Base-by-base conservation (phyloP, 2,113 vertebrate species). In the Noturus placidus region DNA sequence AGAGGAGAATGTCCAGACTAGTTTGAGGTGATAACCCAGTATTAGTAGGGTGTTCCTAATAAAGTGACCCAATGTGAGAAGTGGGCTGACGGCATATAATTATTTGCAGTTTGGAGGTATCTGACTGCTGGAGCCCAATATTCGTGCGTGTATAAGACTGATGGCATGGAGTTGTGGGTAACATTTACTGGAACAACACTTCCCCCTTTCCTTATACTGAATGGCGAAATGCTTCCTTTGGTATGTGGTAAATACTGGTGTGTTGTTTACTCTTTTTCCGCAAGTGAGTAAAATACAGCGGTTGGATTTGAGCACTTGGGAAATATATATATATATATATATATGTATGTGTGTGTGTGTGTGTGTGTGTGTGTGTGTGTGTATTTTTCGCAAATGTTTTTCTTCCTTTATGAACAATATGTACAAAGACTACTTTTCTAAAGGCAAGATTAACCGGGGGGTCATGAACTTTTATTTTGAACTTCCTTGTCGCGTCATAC, bases 401-500 rank as follows among this genome's bases (percentile, higher is more conserved):
- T 67, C 27, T 19, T 38, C 17, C 3, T 70, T 70, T 35, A 70
- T 30, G n/a, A 70, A 70, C 33, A 42, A 22, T 22, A 20, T 42
- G 11, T 42, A 74, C 22, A 20, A 38, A 38, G 4, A 74, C 19
- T 42, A 42, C 8, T 74, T 42, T 15, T n/a, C 10, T 3, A 13
- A 69, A 50, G 2, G 25, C 5, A 50, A 27, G 3, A n/a, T 22
- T 20, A 35, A 65, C 5, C 3, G 2, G 3, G 6, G 4, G n/a
- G 25, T 1, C n/a, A 20, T 5, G 67, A 78, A 76, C 87, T 63
- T 88, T 90, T 88, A 88, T 88, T 90, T 86, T 90, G 82, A 61
- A 86, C 27, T 35, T 25, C n/a, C 33, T 9, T 30, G 59, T 52
- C 11, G 30, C 50, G 50, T 79, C 33, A 70, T 5, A 20, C 42